Evolutionary conservation across 37 sponge, comb jelly and placozoan genomes (phyloP).

Genomic region (Agelas oroides): DNA sequence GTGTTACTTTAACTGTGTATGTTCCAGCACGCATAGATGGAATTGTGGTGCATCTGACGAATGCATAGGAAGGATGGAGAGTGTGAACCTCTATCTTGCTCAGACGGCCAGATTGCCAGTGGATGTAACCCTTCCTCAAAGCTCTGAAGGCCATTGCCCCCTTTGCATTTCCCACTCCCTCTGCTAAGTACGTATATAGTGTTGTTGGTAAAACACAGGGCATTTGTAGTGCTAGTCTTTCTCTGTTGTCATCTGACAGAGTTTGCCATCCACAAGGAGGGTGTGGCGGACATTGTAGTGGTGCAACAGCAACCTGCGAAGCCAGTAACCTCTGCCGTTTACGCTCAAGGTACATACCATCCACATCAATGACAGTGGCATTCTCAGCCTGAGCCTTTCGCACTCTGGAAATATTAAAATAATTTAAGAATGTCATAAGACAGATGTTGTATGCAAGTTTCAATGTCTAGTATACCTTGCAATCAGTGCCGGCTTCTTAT

Average conservation of each 20-base stretch:
- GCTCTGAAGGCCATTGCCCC: conserved; percentile 18
- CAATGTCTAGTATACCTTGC: no score
- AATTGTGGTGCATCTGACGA: background rate
- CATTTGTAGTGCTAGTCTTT: no score
- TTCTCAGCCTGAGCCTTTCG: background rate
- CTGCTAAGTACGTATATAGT: conserved; percentile 7
- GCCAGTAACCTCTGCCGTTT: background rate
- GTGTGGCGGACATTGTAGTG: background rate
- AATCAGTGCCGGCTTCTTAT: no score
- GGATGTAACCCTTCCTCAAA: conserved; percentile 1
- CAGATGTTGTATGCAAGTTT: no score
- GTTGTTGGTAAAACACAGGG: no score
- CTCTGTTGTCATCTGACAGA: no score
- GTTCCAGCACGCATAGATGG: conserved; percentile 32
- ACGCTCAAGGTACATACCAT: background rate
- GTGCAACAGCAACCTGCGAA: background rate
- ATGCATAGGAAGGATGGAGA: background rate
- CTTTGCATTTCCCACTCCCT: background rate
- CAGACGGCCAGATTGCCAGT: conserved; percentile 37
- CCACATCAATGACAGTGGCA: background rate
- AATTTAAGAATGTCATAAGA: no score
- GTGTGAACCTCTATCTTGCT: conserved; percentile 12
- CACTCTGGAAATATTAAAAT: background rate
- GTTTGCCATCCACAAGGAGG: background rate
- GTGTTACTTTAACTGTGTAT: conserved; percentile 14